Evolutionary conservation across 1,140 invertebrate genomes (phyloP).

Genomic region (Scaptomyza hsui): DNA sequence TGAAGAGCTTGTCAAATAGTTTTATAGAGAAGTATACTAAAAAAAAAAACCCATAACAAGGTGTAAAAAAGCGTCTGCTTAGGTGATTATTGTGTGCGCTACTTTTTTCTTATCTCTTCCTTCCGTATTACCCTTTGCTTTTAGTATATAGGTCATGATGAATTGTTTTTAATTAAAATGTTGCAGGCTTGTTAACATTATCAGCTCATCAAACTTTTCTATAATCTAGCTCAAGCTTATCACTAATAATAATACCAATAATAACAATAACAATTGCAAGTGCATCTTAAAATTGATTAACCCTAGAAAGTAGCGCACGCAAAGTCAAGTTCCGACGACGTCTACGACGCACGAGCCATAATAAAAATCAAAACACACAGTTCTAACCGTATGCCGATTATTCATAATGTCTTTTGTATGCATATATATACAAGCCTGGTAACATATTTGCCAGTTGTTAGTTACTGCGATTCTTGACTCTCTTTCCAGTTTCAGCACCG

Average conservation of each 20-base stretch:
- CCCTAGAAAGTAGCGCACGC: conserved; percentile 32
- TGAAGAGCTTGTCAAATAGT: conserved; percentile 73
- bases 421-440: conserved; percentile 8
- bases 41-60: conserved; percentile 38
- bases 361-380: conserved; percentile 63
- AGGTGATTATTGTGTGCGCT: conserved; percentile 1
- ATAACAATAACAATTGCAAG: neutral
- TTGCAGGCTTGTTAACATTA: neutral
- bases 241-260: neutral
- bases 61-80: conserved; percentile 16
- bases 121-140: neutral
- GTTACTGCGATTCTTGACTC: conserved; percentile 15
- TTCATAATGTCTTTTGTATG: conserved; percentile 44
- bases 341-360: conserved; percentile 60
- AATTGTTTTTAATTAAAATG: conserved; percentile 23
- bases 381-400: conserved; percentile 58
- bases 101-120: conserved; percentile 3
- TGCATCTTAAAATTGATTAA: neutral
- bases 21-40: conserved; percentile 27
- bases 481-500: conserved; percentile 1
- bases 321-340: conserved; percentile 48
- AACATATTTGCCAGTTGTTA: conserved; percentile 30
- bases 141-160: conserved; percentile 7
- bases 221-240: conserved; percentile 6
- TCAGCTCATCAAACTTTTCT: neutral